phyloP scores from a whole-genome alignment of 2,113 vertebrate species.

The Charina bottae region DNA sequence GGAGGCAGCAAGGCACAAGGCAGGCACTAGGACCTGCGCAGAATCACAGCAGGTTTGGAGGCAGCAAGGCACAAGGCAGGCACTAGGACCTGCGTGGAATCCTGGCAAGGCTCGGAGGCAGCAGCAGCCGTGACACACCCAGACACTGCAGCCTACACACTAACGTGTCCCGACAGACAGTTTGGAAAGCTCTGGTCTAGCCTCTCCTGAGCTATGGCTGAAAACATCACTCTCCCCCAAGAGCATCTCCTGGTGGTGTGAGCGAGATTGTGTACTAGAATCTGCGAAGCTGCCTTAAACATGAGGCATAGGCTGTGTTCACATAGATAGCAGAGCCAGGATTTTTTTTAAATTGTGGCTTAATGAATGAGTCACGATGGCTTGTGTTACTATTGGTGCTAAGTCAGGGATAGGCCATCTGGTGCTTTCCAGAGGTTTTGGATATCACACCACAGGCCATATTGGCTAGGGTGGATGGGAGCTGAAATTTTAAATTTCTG shows the following conservation, averaged over 20 bases:
- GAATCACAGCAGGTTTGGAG: too few species aligned
- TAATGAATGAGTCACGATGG: not conserved
- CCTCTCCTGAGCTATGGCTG: not conserved
- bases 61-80: too few species aligned
- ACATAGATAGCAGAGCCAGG: not conserved
- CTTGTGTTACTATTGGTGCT: not conserved
- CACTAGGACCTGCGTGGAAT: too few species aligned
- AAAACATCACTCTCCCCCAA: constrained; percentile 28
- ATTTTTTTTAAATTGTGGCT: not conserved
- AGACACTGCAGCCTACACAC: too few species aligned
- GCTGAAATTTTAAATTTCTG: not conserved
- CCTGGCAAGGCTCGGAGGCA: too few species aligned
- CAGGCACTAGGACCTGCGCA: too few species aligned
- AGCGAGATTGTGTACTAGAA: constrained; percentile 6
- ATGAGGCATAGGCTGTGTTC: not conserved
- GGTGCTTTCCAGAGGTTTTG: not conserved
- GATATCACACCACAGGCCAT: not conserved
- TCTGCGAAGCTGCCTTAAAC: not conserved
- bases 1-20: too few species aligned
- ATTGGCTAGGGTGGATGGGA: not conserved
- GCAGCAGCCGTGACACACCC: too few species aligned
- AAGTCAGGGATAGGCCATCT: not conserved
- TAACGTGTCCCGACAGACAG: too few species aligned
- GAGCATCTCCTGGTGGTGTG: constrained; percentile 35
- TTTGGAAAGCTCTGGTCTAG: too few species aligned